phyloP scores from a whole-genome alignment of 2,888 invertebrate species.

The Tetrapedia diversipes region DNA sequence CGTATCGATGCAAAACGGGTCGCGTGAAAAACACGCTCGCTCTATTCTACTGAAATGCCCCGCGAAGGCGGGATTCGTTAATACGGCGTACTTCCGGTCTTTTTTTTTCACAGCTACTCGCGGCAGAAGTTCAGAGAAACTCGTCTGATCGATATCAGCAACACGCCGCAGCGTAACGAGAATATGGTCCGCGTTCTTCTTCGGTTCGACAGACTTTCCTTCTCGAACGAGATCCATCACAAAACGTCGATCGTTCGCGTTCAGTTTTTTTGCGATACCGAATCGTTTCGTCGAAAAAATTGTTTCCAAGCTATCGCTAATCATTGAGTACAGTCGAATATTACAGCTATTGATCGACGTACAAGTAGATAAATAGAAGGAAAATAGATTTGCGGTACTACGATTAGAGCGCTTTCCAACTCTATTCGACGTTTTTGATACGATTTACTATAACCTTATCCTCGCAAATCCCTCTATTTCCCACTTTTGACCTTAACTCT shows the following conservation, averaged over 20 bases:
- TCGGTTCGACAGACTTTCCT: slow-evolving; percentile 12
- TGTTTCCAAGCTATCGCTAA: too few species aligned
- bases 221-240: slow-evolving; percentile 21
- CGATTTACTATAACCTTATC: too few species aligned
- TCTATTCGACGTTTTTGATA: too few species aligned
- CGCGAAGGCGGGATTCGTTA: slow-evolving; percentile 21
- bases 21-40: slow-evolving; percentile 15
- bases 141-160: slow-evolving; percentile 45
- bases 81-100: slow-evolving; percentile 43
- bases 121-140: slow-evolving; percentile 41
- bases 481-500: too few species aligned
- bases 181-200: slow-evolving; percentile 13
- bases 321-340: too few species aligned
- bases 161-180: slow-evolving; percentile 31
- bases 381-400: too few species aligned
- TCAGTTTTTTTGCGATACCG: neutral
- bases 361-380: too few species aligned
- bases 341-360: too few species aligned
- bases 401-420: too few species aligned
- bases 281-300: slow-evolving; percentile 2
- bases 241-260: neutral
- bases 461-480: too few species aligned
- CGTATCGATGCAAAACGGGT: neutral
- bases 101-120: slow-evolving; percentile 8
- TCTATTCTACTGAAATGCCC: slow-evolving; percentile 7